Evolutionary conservation across 2,888 invertebrate genomes (phyloP).

Genomic region (Dasypogon diadema): DNA sequence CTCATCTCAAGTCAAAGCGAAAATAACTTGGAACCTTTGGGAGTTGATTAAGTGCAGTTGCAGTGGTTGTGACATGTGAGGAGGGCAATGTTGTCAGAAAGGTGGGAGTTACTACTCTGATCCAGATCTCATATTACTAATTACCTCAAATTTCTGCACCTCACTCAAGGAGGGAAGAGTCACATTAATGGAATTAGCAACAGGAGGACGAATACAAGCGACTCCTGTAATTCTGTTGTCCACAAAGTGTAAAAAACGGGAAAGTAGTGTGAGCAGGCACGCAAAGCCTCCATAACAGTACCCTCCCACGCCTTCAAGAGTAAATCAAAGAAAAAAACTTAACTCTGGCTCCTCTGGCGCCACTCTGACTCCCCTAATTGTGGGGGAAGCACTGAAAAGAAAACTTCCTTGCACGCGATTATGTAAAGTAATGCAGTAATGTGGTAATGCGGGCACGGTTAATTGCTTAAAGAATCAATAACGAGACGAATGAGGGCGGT

Average conservation of each 20-base stretch:
- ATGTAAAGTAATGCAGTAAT: background rate
- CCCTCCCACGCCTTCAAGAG: background rate
- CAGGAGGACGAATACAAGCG: background rate
- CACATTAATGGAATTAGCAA: background rate
- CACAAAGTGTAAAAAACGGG: background rate
- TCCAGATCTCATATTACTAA: too few species aligned
- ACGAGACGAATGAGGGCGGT: background rate
- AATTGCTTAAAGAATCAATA: background rate
- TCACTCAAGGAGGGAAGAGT: too few species aligned
- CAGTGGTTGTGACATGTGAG: conserved; percentile 13
- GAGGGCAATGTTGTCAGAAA: background rate
- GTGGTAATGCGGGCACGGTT: background rate
- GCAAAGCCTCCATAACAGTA: background rate
- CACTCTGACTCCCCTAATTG: conserved; percentile 1
- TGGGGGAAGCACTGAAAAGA: background rate
- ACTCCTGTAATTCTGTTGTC: background rate
- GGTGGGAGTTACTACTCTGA: too few species aligned
- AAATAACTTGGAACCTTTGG: background rate
- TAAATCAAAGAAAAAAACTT: background rate
- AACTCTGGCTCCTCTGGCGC: conserved; percentile 8
- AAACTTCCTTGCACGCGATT: conserved; percentile 16
- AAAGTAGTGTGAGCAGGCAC: background rate
- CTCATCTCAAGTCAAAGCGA: background rate
- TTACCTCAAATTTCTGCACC: too few species aligned
- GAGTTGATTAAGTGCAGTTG: conserved; percentile 8